Base-by-base conservation (phyloP, 2,113 vertebrate genomes). In the Leuciscus idus region DNA sequence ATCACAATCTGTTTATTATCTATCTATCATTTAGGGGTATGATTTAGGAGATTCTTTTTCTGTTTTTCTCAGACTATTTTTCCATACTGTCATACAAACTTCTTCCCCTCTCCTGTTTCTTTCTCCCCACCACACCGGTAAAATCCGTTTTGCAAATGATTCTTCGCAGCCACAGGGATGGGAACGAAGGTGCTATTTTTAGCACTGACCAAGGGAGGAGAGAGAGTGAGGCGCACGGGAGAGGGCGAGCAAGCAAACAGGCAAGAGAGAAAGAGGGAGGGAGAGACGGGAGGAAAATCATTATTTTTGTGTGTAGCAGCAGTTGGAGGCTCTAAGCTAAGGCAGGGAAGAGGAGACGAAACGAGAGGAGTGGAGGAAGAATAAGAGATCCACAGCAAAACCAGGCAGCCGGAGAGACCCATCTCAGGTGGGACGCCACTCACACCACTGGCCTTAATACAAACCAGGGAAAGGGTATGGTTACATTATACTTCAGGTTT, bases 171-270 rank as follows among this genome's bases (percentile, higher is more conserved):
- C 74, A 84, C 52, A 26, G 89, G 70, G 72, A 89, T n/a, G 46
- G 86, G 89, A 64, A 87, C 61, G 85, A 84, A 75, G 78, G 30
- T 77, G 78, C 84, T 90, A 89, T 89, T 89, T 90, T 88, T 90
- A 88, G 89, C 84, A 13, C 61, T 36, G 62, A 82, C 68, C 64
- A 77, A 84, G 75, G 62, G 68, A 75, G 88, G 70, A 74, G 80
- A 81, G 78, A 68, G 43, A 80, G 64, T 9, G 78, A 70, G 39
- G 59, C 72, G 80, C 26, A 46, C 36, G 61, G 11, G 57, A 83
- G 74, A 36, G 68, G 57, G 70, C 52, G 68, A 86, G 81, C 15
- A 50, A 73, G 83, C 17, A 50, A 82, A 73, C 28, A 74, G 50
- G 74, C 30, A 81, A 84, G 83, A 43, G 73, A 84, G 77, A 68